phyloP scores from a whole-genome alignment of 1,140 invertebrate species.

The Listronotus bonariensis region DNA sequence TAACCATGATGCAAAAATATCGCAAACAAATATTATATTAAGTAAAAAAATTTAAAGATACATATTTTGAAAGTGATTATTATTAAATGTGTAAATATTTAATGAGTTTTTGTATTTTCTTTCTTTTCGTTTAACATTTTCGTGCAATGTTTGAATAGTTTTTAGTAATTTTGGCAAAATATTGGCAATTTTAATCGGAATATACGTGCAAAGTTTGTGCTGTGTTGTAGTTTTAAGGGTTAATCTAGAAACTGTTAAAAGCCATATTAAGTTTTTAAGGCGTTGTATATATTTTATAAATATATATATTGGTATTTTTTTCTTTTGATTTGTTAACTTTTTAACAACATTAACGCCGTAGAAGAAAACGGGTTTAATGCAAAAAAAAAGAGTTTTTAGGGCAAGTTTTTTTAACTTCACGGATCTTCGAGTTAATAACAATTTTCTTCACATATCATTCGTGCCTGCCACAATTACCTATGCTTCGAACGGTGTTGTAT shows the following conservation, averaged over 20 bases:
- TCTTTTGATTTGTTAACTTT: neutral
- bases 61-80: too few relatives aligned
- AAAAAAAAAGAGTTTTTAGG: neutral
- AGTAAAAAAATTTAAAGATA: too few relatives aligned
- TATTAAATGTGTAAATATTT: too few relatives aligned
- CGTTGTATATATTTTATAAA: conserved; percentile 22
- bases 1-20: too few relatives aligned
- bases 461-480: too few relatives aligned
- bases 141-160: neutral
- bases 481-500: too few relatives aligned
- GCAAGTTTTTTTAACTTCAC: neutral
- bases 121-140: neutral
- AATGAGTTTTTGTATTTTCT: neutral
- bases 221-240: conserved; percentile 32
- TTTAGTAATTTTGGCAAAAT: conserved; percentile 17
- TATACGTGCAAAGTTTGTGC: conserved; percentile 34
- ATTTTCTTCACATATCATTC: too few relatives aligned
- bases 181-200: conserved; percentile 18
- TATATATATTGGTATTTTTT: conserved; percentile 10
- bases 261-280: conserved; percentile 29
- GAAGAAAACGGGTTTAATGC: too few relatives aligned
- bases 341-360: neutral
- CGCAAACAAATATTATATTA: too few relatives aligned
- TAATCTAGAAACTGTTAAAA: conserved; percentile 14
- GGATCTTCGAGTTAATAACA: too few relatives aligned